Evolutionary conservation across 2,888 invertebrate genomes (phyloP).

Genomic region (Gastracanthus pulcherrimus): DNA sequence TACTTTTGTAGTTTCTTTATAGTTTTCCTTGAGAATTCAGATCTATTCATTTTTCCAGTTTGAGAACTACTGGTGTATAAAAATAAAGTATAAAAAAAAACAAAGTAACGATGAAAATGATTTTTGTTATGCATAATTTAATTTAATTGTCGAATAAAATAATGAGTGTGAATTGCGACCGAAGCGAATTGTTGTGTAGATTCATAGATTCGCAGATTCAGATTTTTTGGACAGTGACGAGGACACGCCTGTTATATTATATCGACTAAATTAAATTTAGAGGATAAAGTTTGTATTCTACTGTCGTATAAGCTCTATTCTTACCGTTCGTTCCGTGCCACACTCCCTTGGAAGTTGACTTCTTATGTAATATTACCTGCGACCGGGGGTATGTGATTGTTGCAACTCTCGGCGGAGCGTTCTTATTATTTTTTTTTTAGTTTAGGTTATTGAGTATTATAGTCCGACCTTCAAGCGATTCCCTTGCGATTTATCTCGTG

Average conservation of each 20-base stretch:
- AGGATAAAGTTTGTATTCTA: constrained; percentile 63
- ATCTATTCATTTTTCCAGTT: constrained; percentile 50
- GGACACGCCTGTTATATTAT: constrained; percentile 60
- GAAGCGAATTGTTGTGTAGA: constrained; percentile 66
- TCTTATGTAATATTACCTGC: constrained; percentile 24
- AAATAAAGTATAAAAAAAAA: constrained; percentile 55
- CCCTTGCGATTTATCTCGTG: constrained; percentile 27
- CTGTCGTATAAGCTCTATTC: constrained; percentile 58
- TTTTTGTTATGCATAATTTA: constrained; percentile 73
- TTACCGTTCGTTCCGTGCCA: constrained; percentile 35
- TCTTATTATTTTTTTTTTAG: constrained; percentile 13
- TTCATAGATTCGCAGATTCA: constrained; percentile 62
- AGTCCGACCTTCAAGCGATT: constrained; percentile 37
- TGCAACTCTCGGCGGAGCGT: constrained; percentile 15
- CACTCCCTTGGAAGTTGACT: constrained; percentile 39
- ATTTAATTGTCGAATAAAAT: constrained; percentile 69
- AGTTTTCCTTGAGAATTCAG: constrained; percentile 44
- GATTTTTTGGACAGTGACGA: constrained; percentile 55
- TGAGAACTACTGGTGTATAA: constrained; percentile 60
- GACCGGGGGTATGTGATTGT: constrained; percentile 33
- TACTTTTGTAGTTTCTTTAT: constrained; percentile 53
- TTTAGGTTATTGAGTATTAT: constrained; percentile 47
- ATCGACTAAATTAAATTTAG: constrained; percentile 62
- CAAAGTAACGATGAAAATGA: constrained; percentile 57
- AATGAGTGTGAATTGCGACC: constrained; percentile 65